Evolutionary conservation across 2,797 vertebrate species (phyloP).

Genomic region (Crenichthys baileyi): DNA sequence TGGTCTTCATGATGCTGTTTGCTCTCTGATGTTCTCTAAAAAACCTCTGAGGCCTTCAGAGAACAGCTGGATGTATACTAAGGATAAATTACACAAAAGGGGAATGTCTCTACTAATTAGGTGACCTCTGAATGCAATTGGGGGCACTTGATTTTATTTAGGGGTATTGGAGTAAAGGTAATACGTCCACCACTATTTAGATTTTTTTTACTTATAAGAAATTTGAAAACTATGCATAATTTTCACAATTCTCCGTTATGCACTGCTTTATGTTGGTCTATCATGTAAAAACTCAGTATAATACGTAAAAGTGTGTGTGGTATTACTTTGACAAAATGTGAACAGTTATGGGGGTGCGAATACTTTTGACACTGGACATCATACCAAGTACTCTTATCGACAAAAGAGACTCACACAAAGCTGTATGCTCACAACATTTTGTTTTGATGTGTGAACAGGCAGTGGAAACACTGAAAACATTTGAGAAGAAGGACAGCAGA

Average conservation of each 20-base stretch:
- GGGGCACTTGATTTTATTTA: too few species aligned
- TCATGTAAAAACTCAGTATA: not conserved
- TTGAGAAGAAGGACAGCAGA: constrained; percentile 97
- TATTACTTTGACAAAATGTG: not conserved
- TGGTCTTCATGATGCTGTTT: too few species aligned
- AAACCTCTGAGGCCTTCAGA: too few species aligned
- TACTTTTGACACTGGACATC: not conserved
- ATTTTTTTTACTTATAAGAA: not conserved
- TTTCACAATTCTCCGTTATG: not conserved
- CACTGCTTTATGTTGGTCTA: not conserved
- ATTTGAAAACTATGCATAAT: not conserved
- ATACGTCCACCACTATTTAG: not conserved
- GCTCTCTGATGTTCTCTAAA: too few species aligned
- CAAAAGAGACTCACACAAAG: not conserved
- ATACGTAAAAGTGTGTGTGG: not conserved
- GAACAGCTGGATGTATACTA: too few species aligned
- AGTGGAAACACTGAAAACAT: constrained; percentile 93
- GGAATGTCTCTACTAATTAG: not conserved
- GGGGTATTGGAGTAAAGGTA: not conserved
- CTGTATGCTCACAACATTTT: not conserved
- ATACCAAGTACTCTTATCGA: not conserved
- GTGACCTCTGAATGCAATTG: not conserved
- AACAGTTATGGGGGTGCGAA: not conserved
- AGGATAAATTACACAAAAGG: too few species aligned
- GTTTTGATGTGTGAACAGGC: constrained; percentile 79